A percentile compares a stretch with the other conserved stretches of the same genome.
Conservation (phyloP, 2,113 vertebrate genomes). For the Tautogolabrus adspersus region DNA sequence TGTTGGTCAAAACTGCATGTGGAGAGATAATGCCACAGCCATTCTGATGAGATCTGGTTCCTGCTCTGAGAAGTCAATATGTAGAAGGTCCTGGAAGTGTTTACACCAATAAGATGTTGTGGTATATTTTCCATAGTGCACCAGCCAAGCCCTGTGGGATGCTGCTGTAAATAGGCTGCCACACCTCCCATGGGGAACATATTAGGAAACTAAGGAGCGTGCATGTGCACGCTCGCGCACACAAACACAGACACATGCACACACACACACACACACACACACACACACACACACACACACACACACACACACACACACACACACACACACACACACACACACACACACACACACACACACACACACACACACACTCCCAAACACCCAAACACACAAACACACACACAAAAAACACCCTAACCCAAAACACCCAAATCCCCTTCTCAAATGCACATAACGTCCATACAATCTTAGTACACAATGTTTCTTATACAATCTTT, state of each 20-base stretch:
- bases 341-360: no score
- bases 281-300: no score
- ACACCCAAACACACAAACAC: slow-evolving; percentile 8
- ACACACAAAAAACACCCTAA: no score
- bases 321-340: no score
- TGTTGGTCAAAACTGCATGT: slow-evolving; percentile 23
- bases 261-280: no score
- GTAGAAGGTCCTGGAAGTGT: slow-evolving; percentile 37
- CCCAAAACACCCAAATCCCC: no score
- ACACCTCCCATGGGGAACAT: slow-evolving; percentile 45
- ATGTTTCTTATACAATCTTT: no score
- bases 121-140: slow-evolving; percentile 54
- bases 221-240: slow-evolving; percentile 22
- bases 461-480: no score
- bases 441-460: neutral
- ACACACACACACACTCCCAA: no score
- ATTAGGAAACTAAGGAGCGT: slow-evolving; percentile 32
- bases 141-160: slow-evolving; percentile 42
- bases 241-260: neutral
- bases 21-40: slow-evolving; percentile 12
- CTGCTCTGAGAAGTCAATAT: slow-evolving; percentile 11
- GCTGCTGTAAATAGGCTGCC: slow-evolving; percentile 72
- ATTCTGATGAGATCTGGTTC: slow-evolving; percentile 6
- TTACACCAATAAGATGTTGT: slow-evolving; percentile 49
- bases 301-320: no score